Evolutionary conservation across 2,113 vertebrate species (phyloP).

Genomic region (Amblyornis subalaris): DNA sequence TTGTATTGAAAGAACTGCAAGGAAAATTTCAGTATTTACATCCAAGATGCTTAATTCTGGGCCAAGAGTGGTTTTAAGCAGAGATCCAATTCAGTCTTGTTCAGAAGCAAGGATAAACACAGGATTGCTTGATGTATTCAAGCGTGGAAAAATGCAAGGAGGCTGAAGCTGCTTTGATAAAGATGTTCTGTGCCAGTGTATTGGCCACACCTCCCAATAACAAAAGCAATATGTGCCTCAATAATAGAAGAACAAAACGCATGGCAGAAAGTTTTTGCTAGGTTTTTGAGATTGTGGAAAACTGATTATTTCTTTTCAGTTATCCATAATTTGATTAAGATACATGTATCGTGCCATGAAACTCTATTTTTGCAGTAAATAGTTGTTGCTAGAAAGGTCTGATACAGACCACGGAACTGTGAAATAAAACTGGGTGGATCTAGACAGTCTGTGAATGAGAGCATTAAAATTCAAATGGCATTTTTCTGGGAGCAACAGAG

Average conservation of each 20-base stretch:
- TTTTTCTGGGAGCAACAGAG: slow-evolving; percentile 35
- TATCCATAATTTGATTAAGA: slow-evolving; percentile 8
- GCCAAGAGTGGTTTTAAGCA: neutral
- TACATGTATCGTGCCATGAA: neutral
- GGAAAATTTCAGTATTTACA: neutral
- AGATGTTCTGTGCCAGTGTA: neutral
- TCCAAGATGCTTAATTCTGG: neutral
- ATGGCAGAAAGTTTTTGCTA: neutral
- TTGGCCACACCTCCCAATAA: neutral
- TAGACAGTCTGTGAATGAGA: slow-evolving; percentile 42
- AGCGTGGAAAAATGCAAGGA: neutral
- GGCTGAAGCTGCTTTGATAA: neutral
- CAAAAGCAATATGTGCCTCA: neutral
- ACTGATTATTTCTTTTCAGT: neutral
- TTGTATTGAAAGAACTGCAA: neutral
- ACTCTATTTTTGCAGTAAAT: neutral
- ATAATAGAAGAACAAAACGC: neutral
- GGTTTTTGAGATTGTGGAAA: neutral
- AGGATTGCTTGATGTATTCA: neutral
- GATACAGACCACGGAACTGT: slow-evolving; percentile 29
- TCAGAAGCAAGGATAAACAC: neutral
- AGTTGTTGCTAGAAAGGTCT: neutral
- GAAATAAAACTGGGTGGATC: slow-evolving; percentile 41
- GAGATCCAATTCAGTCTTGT: neutral
- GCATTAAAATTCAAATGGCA: slow-evolving; percentile 49